Conservation (phyloP, 2,888 invertebrate species). For the Stramonita haemastoma region DNA sequence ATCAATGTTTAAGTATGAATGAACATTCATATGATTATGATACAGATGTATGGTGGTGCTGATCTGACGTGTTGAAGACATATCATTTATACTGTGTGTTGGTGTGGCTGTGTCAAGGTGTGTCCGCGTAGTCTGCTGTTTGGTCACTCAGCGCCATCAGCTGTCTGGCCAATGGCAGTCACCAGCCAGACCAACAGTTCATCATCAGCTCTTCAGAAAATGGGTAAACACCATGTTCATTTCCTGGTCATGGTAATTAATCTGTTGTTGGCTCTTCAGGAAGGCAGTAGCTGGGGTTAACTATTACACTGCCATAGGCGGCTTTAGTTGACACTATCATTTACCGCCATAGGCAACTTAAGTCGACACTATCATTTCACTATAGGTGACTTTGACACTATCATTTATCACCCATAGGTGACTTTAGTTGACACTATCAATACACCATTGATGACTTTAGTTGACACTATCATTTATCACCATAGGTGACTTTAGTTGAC, state of each 20-base stretch:
- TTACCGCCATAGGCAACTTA: no score
- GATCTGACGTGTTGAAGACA: neutral
- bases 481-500: no score
- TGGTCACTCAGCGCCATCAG: conserved; percentile 94
- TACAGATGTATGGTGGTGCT: neutral
- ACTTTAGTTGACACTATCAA: no score
- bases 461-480: no score
- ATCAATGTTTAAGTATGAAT: no score
- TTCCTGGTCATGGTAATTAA: neutral
- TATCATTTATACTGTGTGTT: neutral
- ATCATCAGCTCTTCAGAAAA: conserved; percentile 96
- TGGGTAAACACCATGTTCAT: conserved; percentile 80
- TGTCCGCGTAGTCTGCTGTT: conserved; percentile 94
- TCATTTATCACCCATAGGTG: no score
- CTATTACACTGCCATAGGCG: no score
- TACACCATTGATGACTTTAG: no score
- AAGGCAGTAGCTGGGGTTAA: neutral
- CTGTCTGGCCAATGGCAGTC: conserved; percentile 86
- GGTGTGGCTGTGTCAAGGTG: conserved; percentile 82
- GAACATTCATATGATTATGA: no score
- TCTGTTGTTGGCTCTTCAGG: neutral
- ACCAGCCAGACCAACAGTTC: conserved; percentile 89
- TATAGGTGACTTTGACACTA: no score
- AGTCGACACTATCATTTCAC: no score
- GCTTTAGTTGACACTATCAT: no score